A percentile compares a stretch with the other conserved stretches of the same genome.
Evolutionary conservation across 2,797 vertebrate species (phyloP).

Genomic region (Hyperoplus lanceolatus): DNA sequence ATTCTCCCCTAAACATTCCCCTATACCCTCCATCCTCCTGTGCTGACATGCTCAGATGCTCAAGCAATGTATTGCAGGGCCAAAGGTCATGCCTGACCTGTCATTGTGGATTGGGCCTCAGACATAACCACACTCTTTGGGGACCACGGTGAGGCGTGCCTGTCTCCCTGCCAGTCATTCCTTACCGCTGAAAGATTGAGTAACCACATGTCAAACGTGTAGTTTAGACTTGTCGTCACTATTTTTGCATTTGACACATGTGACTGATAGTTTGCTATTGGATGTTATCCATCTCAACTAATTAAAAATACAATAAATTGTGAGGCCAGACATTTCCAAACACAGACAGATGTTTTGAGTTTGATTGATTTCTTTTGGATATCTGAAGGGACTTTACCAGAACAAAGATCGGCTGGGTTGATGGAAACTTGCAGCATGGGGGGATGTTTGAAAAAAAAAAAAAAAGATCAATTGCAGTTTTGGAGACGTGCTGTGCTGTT

Average conservation of each 20-base stretch:
- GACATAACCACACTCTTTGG: constrained; percentile 70
- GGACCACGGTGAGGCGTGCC: constrained; percentile 62
- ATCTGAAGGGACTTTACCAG: constrained; percentile 44
- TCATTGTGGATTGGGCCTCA: constrained; percentile 75
- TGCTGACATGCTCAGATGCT: constrained; percentile 80
- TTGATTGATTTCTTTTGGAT: constrained; percentile 52
- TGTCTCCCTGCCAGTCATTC: constrained; percentile 52
- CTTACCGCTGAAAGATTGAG: constrained; percentile 50
- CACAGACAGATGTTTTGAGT: constrained; percentile 43
- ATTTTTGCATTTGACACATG: constrained; percentile 34
- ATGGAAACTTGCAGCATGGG: constrained; percentile 63
- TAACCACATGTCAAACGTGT: constrained; percentile 29
- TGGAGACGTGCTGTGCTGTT: constrained; percentile 62
- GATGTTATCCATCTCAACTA: constrained; percentile 39
- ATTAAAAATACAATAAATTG: constrained; percentile 48
- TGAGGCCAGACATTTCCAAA: constrained; percentile 17
- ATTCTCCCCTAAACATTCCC: constrained; percentile 51
- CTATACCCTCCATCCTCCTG: constrained; percentile 51
- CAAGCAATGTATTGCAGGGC: constrained; percentile 79
- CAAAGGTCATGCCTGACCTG: constrained; percentile 81
- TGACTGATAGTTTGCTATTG: constrained; percentile 31
- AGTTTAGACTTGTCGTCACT: constrained; percentile 26
- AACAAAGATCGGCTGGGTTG: constrained; percentile 67
- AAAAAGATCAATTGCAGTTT: constrained; percentile 72
- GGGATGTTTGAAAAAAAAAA: constrained; percentile 49